These are phyloP conservation scores for Apocheima hispidaria DNA, from an alignment of 2,888 invertebrate species.

Conservation along the genomic window DNA sequence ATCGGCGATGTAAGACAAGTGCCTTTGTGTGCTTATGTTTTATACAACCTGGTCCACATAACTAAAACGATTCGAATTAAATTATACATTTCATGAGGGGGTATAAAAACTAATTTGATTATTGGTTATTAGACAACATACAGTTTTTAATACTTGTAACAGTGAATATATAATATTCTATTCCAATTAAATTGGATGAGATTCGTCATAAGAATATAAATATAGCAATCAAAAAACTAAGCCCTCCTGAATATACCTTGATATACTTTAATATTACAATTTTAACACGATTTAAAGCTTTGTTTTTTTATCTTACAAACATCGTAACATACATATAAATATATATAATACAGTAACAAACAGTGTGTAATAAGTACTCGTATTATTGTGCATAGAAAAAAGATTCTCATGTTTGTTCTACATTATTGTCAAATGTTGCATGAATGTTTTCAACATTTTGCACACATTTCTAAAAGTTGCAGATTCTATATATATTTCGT, in stretches of 20 bases:
- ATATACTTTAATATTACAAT: conserved; percentile 42
- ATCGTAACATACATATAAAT: conserved; percentile 51
- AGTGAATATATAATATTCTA: conserved; percentile 4
- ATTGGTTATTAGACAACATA: neutral
- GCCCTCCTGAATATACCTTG: conserved; percentile 26
- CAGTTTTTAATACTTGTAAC: conserved; percentile 6
- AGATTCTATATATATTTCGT: neutral
- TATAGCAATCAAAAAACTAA: neutral
- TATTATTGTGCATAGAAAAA: conserved; percentile 34
- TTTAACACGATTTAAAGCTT: conserved; percentile 83
- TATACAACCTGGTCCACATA: too few species aligned
- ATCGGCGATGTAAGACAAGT: too few species aligned
- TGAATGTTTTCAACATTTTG: conserved; percentile 72
- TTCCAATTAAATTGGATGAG: conserved; percentile 15
- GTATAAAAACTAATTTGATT: neutral
- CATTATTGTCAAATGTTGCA: conserved; percentile 80
- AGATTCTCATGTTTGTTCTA: conserved; percentile 60
- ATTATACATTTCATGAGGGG: too few species aligned
- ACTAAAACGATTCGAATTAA: too few species aligned
- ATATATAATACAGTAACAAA: conserved; percentile 48
- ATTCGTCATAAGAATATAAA: neutral
- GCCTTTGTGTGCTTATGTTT: too few species aligned
- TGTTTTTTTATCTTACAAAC: conserved; percentile 73
- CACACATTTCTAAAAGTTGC: conserved; percentile 44
- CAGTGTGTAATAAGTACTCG: conserved; percentile 12